Evolutionary conservation across 1,140 invertebrate genomes (phyloP).

Genomic region (Littorina saxatilis): DNA sequence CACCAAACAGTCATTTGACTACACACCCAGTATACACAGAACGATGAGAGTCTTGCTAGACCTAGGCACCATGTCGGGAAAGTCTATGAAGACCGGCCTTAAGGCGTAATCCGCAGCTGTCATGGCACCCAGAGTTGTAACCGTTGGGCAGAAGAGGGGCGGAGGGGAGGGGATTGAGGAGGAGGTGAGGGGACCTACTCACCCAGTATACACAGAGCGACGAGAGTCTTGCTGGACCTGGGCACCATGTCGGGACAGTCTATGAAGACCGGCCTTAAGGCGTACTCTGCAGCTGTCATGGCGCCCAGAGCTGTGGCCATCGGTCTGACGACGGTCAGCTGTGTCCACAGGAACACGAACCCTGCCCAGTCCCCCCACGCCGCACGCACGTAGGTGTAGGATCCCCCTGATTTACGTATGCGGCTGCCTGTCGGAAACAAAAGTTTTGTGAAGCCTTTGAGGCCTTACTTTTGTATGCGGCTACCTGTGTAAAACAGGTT

Average conservation of each 20-base stretch:
- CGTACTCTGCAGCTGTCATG: slow-evolving; percentile 37
- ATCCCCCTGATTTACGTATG: slow-evolving; percentile 37
- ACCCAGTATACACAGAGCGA: slow-evolving; percentile 31
- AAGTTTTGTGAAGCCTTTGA: background rate
- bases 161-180: background rate
- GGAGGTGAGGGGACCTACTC: background rate
- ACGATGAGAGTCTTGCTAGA: slow-evolving; percentile 26
- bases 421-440: slow-evolving; percentile 43
- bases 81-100: slow-evolving; percentile 35
- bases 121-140: slow-evolving; percentile 27
- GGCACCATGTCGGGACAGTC: slow-evolving; percentile 26
- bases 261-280: slow-evolving; percentile 37
- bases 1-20: no score
- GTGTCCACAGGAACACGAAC: slow-evolving; percentile 42
- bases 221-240: slow-evolving; percentile 10
- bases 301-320: slow-evolving; percentile 30
- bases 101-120: slow-evolving; percentile 40
- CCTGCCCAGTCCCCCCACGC: slow-evolving; percentile 35
- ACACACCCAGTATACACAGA: slow-evolving; percentile 30
- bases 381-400: slow-evolving; percentile 41
- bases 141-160: slow-evolving; percentile 27
- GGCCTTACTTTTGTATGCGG: no score
- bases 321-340: slow-evolving; percentile 31
- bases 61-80: background rate
- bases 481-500: no score